Conservation (phyloP, 2,888 invertebrate genomes). For the Bhutanitis thaidina region DNA sequence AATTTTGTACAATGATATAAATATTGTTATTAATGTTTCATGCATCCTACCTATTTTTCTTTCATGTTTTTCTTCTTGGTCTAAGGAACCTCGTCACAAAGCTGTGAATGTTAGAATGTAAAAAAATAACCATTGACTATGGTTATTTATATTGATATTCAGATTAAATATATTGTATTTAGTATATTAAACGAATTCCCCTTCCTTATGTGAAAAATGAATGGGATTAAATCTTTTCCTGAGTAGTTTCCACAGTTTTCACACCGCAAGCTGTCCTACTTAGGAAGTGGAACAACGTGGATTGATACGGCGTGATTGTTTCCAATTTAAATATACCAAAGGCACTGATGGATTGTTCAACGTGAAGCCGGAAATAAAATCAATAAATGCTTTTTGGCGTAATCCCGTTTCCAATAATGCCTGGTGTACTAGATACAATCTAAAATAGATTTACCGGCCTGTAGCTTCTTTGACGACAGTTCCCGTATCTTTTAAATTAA, state of each 20-base stretch:
- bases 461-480: background rate
- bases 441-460: background rate
- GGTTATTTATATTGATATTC: too few relatives aligned
- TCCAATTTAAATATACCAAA: conserved; percentile 25
- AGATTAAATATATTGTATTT: too few relatives aligned
- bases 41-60: too few relatives aligned
- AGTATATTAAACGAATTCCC: too few relatives aligned
- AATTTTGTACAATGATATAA: too few relatives aligned
- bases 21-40: too few relatives aligned
- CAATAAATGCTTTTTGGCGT: conserved; percentile 33
- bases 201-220: too few relatives aligned
- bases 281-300: conserved; percentile 13
- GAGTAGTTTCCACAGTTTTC: background rate
- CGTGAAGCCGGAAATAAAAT: conserved; percentile 28
- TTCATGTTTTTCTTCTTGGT: too few relatives aligned
- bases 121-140: too few relatives aligned
- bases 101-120: too few relatives aligned
- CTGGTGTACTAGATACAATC: conserved; percentile 7
- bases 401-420: conserved; percentile 26
- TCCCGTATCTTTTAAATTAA: background rate
- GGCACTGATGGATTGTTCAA: conserved; percentile 34
- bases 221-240: too few relatives aligned
- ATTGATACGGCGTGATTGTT: background rate
- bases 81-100: too few relatives aligned
- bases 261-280: background rate